Base-by-base conservation (phyloP, 1,140 invertebrate species). In the Drepana arcuata region DNA sequence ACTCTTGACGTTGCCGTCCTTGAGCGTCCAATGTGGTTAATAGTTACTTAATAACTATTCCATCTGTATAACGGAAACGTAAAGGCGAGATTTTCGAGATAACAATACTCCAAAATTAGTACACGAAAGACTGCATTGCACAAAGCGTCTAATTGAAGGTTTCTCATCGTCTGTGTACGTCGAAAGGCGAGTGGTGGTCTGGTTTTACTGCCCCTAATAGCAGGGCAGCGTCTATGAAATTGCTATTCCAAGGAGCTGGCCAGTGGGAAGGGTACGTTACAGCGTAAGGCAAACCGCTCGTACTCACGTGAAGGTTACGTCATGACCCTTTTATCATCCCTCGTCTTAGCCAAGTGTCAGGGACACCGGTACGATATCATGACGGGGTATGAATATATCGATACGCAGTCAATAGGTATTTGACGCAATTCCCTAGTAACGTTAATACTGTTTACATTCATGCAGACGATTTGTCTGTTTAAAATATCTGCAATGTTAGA, bases 191-290 rank as follows among this genome's bases (percentile, higher is more conserved):
- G 62, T 61, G 28, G 44, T 38, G 50, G 55, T 50, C 56, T 47
- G 52, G 48, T 51, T 64, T 58, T 66, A 66, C 44, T 57, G 39
- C 62, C 62, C 62, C 29, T 67, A 75, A 72, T 72, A 61, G 65
- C 41, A 51, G 52, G 61, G 41, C 52, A 41, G 47, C 36, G 33
- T 49, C 46, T 50, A 53, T 63, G 44, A 62, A 66, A 69, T 67
- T 62, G 55, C 60, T 58, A 60, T 64, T 67, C 53, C 62, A 53
- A 64, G 48, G 40, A 57, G 56, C 60, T 41, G 45, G 43, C 46
- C 37, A 44, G 25, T 28, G 39, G 29, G 18, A 26, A 38, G 48
- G 42, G 39, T 44, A 61, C 41, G 57, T 67, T 58, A 60, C 47
- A 54, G 53, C 60, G 49, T 50, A 56, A 57, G 49, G 56, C 59